phyloP scores from a whole-genome alignment of 2,888 invertebrate species.

The Polydesmus complanatus region DNA sequence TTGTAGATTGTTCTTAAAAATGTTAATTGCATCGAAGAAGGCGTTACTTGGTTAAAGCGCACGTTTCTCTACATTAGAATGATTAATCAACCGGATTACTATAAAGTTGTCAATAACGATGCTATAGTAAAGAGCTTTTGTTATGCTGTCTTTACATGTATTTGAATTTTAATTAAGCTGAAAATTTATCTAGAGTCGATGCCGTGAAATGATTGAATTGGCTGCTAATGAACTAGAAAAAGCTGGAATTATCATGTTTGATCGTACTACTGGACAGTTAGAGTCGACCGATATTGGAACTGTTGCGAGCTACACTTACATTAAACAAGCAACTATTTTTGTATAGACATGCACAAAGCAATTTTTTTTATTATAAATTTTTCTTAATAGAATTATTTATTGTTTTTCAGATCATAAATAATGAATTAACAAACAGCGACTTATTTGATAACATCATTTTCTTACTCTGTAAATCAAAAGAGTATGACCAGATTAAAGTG shows the following conservation, averaged over 20 bases:
- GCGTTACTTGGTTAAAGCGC: slow-evolving; percentile 88
- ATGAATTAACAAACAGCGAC: neutral
- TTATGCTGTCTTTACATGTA: neutral
- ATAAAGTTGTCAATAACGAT: slow-evolving; percentile 17
- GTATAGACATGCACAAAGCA: too few relatives aligned
- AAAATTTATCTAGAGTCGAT: neutral
- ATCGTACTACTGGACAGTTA: slow-evolving; percentile 76
- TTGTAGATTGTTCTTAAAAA: slow-evolving; percentile 95
- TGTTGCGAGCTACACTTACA: slow-evolving; percentile 7
- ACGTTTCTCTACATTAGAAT: slow-evolving; percentile 78
- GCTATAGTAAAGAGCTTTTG: neutral
- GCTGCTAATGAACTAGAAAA: slow-evolving; percentile 82
- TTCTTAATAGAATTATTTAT: neutral
- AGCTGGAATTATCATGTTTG: slow-evolving; percentile 88
- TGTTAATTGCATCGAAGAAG: slow-evolving; percentile 75
- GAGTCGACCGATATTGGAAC: slow-evolving; percentile 36
- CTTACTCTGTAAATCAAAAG: neutral
- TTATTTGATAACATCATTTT: neutral
- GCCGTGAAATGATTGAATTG: slow-evolving; percentile 84
- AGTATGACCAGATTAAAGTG: neutral
- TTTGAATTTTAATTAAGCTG: too few relatives aligned
- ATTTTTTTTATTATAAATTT: neutral
- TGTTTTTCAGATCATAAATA: neutral
- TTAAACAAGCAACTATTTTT: neutral
- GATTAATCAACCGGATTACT: neutral